Percentiles rank a stretch among this genome's conserved stretches.
Evolutionary conservation across 2,113 vertebrate genomes (phyloP).

Genomic region (Sceloporus tristichus): DNA sequence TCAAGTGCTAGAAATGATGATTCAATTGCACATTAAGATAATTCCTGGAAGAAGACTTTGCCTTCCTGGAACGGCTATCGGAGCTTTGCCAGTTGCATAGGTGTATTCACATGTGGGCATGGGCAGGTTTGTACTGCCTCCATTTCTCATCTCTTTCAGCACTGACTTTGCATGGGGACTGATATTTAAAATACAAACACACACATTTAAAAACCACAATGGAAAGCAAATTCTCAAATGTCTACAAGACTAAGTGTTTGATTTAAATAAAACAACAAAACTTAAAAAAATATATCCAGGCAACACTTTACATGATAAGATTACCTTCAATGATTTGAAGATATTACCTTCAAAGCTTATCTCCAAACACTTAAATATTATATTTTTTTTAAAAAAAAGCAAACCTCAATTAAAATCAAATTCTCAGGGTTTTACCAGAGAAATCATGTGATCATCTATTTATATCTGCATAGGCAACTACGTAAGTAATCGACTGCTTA

Average conservation of each 20-base stretch:
- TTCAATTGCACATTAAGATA: constrained; percentile 78
- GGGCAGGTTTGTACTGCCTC: constrained; percentile 28
- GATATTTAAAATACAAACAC: background rate
- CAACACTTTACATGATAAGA: background rate
- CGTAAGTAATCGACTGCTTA: background rate
- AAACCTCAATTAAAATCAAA: background rate
- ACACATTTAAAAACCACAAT: background rate
- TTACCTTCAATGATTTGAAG: background rate
- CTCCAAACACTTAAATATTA: too few species aligned
- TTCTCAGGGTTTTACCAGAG: background rate
- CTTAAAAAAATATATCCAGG: background rate
- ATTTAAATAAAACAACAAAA: background rate
- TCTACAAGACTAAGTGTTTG: background rate
- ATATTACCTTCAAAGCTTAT: background rate
- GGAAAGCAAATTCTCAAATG: background rate
- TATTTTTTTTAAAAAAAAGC: too few species aligned
- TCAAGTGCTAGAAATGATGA: constrained; percentile 74
- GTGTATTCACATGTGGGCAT: constrained; percentile 54
- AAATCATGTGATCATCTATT: background rate
- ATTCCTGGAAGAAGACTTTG: constrained; percentile 72
- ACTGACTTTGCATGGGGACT: constrained; percentile 42
- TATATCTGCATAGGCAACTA: background rate
- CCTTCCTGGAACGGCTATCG: constrained; percentile 69
- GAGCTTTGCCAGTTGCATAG: constrained; percentile 32
- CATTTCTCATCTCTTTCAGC: constrained; percentile 52